Evolutionary conservation across 2,113 vertebrate species (phyloP).

Genomic region (Tyrannus savana): DNA sequence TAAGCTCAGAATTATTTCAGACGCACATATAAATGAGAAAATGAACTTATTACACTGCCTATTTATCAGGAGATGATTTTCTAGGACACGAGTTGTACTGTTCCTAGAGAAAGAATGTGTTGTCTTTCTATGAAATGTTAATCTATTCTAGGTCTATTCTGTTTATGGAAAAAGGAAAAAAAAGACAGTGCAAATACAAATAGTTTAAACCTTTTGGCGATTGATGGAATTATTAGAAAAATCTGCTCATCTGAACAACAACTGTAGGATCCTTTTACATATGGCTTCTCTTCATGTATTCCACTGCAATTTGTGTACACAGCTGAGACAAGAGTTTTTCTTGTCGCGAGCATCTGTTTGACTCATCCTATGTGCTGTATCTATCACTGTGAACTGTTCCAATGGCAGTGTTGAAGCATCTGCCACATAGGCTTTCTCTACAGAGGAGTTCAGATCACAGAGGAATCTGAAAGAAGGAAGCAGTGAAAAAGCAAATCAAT

Average conservation of each 20-base stretch:
- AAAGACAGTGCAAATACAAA: not conserved
- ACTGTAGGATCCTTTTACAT: not conserved
- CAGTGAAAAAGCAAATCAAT: not conserved
- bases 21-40: not conserved
- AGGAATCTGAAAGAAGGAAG: not conserved
- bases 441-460: not conserved
- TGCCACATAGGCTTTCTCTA: not conserved
- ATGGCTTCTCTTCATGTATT: not conserved
- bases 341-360: not conserved
- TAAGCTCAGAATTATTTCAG: not conserved
- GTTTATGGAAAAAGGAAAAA: rapidly evolving
- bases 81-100: not conserved
- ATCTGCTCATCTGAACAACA: not conserved
- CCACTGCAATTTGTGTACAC: not conserved
- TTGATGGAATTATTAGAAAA: not conserved
- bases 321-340: slow-evolving; percentile 6
- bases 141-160: not conserved
- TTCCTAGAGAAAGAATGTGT: not conserved
- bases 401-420: not conserved
- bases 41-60: not conserved
- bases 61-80: not conserved
- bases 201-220: not conserved
- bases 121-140: not conserved
- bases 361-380: not conserved
- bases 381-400: not conserved